Evolutionary conservation across 2,113 vertebrate genomes (phyloP), one percentile per base, ranked within the genome.

Genomic region (Apistogramma diplotaenia): DNA sequence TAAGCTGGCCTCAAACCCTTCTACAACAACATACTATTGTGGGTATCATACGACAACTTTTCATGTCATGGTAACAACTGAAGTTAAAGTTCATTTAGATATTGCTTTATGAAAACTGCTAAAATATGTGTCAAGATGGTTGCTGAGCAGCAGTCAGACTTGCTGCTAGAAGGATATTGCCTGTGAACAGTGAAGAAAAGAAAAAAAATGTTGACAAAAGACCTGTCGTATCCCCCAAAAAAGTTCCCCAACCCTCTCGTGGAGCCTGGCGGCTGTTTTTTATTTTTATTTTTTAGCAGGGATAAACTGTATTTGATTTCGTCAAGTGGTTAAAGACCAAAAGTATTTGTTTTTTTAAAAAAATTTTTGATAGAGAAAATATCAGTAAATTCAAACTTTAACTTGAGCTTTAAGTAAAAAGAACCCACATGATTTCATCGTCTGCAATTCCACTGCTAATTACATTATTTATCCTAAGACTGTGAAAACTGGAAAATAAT

Each of bases 141-240:
- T 67, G 40, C 40, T 49, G 40, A 67, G 62, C 37, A 67, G 62
- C 37, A 27, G 18, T 49, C 15, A 67, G 40, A 46, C 62, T 67
- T 67, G 62, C 62, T 19, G 0, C 40, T 46, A 35, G 23, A 2
- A 46, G 10, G 21, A 0, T 11, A 46, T 23, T 27, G 37, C 15
- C 49, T 29, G 29, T 49, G 18, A 67, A 27, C 3, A 49, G 23
- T 6, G 37, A 65, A 43, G 16, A 65, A 25, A 4, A 43, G 18
- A n/a, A 7, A 12, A 67, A 67, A 29, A 23, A 0, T 19, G 23
- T 1, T 67, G 23, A 67, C 15, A 67, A 67, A 67, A 46, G 40
- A 49, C 21, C 6, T 67, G 3, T 46, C 43, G 37, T 67, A 43
- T 65, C 35, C 9, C 60, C 33, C 5, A 4, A 31, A 33, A 33